Base-by-base conservation (phyloP, 1,140 invertebrate genomes). In the Hyles euphorbiae region DNA sequence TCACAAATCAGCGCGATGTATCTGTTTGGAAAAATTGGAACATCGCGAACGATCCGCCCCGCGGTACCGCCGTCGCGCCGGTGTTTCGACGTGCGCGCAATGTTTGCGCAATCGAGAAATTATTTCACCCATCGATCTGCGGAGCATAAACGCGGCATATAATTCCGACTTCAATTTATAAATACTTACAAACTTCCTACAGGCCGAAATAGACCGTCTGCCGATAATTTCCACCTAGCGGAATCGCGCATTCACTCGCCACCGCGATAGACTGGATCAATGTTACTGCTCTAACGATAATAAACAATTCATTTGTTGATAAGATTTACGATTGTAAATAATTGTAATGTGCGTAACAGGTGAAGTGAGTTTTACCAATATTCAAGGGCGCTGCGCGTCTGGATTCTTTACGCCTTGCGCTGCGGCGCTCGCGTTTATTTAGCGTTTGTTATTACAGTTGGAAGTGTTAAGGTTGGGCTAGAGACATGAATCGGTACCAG, bases 261-360 rank as follows among this genome's bases (percentile, higher is more conserved):
- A 22, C n/a, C 47, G 47, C 9, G 8, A 40, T 40, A 40, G 47
- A 68, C 68, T 68, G 68, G 68, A 76, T 78, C 70, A 72, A 69
- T 81, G 78, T 77, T 75, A 73, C 70, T 63, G 54, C 62, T 54
- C 60, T 60, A 70, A 56, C 67, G 77, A 80, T 78, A 82, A 80
- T 76, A 77, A 82, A 80, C 44, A 12, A 34, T 49, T 58, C 58
- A 72, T 69, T 68, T 72, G 68, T 76, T 77, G 62, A 67, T 61
- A 56, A 68, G 68, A 78, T 80, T 80, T 80, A 78, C 73, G 72
- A 72, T 65, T 74, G 76, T 78, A 80, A 80, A 81, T 81, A 79
- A 78, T 72, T 73, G 71, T 74, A 70, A 74, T 69, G 64, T 52
- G 56, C 61, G 65, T 63, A 68, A 67, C 61, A 53, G 65, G 62